Evolutionary conservation across 2,888 invertebrate genomes (phyloP), one percentile per base, ranked within the genome.

Genomic region (Gymnoscelis rufifasciata): DNA sequence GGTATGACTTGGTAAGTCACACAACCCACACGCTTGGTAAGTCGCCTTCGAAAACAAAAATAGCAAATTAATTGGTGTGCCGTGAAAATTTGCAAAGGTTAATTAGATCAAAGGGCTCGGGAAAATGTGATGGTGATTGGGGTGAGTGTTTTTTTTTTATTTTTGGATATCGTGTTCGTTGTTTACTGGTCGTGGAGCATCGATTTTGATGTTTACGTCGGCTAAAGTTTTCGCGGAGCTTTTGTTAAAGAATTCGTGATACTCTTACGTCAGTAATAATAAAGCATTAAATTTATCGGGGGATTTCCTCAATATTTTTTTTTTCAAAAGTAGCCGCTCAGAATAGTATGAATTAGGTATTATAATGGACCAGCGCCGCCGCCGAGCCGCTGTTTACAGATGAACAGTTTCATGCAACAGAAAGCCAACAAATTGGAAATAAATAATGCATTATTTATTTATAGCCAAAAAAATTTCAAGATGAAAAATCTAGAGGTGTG

Each of bases 1-100:
- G 10, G 15, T 31, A 31, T 6, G 13, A n/a, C n/a, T n/a, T n/a
- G n/a, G n/a, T n/a, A n/a, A n/a, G 30, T 30, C 33, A 33, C 11
- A 19, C 35, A 19, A 35, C 35, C 35, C 19, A 35, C 35, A 35
- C 19, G 15, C 35, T n/a, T 15, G 10, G 31, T 14, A 15, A 15
- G 35, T 19, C 35, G 35, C 35, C 78, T 71, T 74, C 77, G 77
- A 84, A 83, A 86, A 86, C 82, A 84, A 83, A 86, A 87, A 84
- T 84, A 84, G 82, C 82, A 71, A 82, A 84, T 83, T 84, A 83
- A 83, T 83, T 81, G 75, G 75, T 76, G 78, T 75, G 65, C 71
- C 65, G 71, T 77, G 68, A 75, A 74, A 73, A 74, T 78, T 74
- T 67, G 64, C 64, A 54, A 66, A 64, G 66, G 66, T 64, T 71